phyloP scores from a whole-genome alignment of 1,140 invertebrate genomes.

The Laodelphax striatellus region DNA sequence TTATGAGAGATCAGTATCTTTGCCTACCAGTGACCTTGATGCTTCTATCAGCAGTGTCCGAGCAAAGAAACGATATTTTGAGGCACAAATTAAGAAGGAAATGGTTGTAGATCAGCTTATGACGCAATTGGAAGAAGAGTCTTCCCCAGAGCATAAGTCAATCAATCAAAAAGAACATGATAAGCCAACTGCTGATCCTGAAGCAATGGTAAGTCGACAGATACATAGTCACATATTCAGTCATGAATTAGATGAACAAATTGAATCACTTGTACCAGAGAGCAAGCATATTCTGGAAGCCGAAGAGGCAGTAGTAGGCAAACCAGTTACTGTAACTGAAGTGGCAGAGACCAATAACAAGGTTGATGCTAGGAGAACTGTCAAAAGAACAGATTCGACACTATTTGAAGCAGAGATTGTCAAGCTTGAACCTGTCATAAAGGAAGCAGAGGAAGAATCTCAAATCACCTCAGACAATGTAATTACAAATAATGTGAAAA shows the following conservation, averaged over 20 bases:
- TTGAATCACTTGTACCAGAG: conserved; percentile 28
- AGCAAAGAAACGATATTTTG: conserved; percentile 34
- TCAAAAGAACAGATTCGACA: conserved; percentile 13
- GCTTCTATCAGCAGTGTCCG: conserved; percentile 26
- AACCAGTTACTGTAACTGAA: conserved; percentile 8
- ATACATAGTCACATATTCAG: conserved; percentile 31
- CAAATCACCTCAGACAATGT: background rate
- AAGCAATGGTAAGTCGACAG: conserved; percentile 27
- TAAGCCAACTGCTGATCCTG: conserved; percentile 23
- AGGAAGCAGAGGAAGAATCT: conserved; percentile 1
- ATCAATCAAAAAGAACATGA: conserved; percentile 17
- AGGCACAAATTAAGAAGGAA: conserved; percentile 38
- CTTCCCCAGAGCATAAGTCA: conserved; percentile 36
- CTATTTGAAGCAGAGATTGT: conserved; percentile 16
- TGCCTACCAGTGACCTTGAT: conserved; percentile 34
- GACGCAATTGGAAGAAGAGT: conserved; percentile 35
- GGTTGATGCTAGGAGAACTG: conserved; percentile 11
- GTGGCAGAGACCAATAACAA: conserved; percentile 9
- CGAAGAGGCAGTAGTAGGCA: conserved; percentile 2
- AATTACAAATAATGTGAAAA: conserved; percentile 2
- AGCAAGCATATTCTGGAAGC: conserved; percentile 18
- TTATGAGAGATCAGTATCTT: conserved; percentile 35
- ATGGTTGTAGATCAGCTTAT: conserved; percentile 36
- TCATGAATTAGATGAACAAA: conserved; percentile 30
- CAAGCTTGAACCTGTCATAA: background rate